Base-by-base conservation (phyloP, 2,113 vertebrate genomes). In the Toxostoma redivivum region DNA sequence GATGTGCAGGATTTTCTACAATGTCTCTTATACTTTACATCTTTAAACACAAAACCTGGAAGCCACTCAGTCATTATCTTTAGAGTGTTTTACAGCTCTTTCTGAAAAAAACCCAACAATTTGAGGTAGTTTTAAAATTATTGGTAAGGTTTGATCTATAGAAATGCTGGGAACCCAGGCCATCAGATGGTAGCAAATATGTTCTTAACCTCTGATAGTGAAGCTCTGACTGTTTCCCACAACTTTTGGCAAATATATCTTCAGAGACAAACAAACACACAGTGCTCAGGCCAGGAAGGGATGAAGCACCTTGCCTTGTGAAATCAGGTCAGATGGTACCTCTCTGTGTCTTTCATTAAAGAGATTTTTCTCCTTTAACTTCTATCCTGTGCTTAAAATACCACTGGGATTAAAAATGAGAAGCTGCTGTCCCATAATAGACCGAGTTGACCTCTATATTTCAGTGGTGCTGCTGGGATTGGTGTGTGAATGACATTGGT, bases 391-490 rank as follows among this genome's bases (percentile, higher is more conserved):
- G 71, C 69, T 93, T 94, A 64, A 95, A 95, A 93, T 95, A 90
- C 90, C 72, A 64, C 64, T 56, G 88, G 51, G 64, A 93, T 94
- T 96, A 90, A 94, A 91, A 97, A 96, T 78, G 60, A 91, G 82
- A 93, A 92, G 90, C 93, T 74, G 57, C 76, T 84, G 85, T 95
- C 90, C 82, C 90, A 88, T 96, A 92, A 95, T 93, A 97, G 92
- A 81, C 77, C 11, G 15, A 66, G 66, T 0, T 92, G 93, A 94
- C 95, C 92, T 96, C 85, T 90, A 94, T 93, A 95, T 94, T 97
- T 92, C 77, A 20, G 73, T 27, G 2, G 48, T 48, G 69, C 94
- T 71, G 90, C 67, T 40, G 28, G 50, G 82, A 71, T 25, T 1
- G 12, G 51, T 1, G 23, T 74, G 82, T 1, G 5, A 73, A 86